These are phyloP conservation scores for Ptilorrhoa leucosticta DNA, from an alignment of 2,113 vertebrate genomes.

Conservation along the genomic window DNA sequence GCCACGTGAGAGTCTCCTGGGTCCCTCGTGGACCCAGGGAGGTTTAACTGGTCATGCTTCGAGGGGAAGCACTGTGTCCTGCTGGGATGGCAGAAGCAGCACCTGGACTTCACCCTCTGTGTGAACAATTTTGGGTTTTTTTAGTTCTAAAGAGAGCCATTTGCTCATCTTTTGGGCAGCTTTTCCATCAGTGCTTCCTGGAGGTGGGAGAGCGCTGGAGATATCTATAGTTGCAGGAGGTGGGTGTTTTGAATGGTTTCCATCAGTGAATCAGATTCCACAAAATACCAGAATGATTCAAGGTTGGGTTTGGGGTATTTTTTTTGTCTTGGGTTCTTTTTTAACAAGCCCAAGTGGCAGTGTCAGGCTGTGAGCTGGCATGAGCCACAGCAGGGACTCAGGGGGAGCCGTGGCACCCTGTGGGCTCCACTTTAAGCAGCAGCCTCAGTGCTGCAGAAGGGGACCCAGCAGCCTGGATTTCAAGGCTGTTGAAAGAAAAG, in stretches of 20 bases:
- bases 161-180: slow-evolving; percentile 34
- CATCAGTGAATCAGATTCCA: slow-evolving; percentile 47
- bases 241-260: slow-evolving; percentile 51
- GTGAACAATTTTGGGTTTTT: background rate
- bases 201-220: slow-evolving; percentile 28
- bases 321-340: background rate
- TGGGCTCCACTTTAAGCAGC: background rate
- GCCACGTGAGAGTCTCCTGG: background rate
- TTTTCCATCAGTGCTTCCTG: slow-evolving; percentile 35
- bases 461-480: background rate
- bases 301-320: background rate
- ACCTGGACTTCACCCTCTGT: background rate
- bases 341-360: background rate
- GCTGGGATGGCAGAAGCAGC: background rate
- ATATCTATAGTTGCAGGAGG: slow-evolving; percentile 2
- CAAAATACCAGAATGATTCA: background rate
- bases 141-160: background rate
- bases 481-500: background rate
- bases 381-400: background rate
- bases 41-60: background rate
- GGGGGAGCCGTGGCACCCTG: accelerated
- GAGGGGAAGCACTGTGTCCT: accelerated
- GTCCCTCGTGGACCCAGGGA: accelerated
- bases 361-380: background rate
- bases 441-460: background rate